These are phyloP conservation scores for Leptinotarsa rubiginosa DNA, from an alignment of 2,888 invertebrate species.

Conservation along the genomic window DNA sequence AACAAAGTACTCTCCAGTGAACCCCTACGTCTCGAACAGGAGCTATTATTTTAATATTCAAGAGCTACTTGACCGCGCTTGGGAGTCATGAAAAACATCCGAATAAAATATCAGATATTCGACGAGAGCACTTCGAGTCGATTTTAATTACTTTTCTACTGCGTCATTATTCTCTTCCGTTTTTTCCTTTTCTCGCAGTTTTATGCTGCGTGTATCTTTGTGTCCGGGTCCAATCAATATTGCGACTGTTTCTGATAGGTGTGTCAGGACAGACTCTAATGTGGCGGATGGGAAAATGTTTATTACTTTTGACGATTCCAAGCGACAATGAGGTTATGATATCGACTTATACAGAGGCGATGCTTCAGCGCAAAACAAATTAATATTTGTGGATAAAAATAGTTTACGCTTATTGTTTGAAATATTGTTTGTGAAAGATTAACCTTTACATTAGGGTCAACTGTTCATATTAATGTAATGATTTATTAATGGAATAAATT, in stretches of 20 bases:
- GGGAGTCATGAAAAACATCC: slow-evolving; percentile 1
- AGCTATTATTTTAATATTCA: slow-evolving; percentile 10
- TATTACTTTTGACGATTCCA: neutral
- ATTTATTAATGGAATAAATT: too few species aligned
- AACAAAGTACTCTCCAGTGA: slow-evolving; percentile 6
- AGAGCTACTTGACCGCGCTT: slow-evolving; percentile 10
- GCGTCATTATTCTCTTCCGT: slow-evolving; percentile 9
- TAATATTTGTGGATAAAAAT: too few species aligned
- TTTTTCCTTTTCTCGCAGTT: slow-evolving; percentile 6
- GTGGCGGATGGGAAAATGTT: slow-evolving; percentile 2
- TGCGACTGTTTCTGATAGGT: slow-evolving; percentile 17
- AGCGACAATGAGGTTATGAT: too few species aligned
- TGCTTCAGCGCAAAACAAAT: too few species aligned
- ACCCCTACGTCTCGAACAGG: neutral
- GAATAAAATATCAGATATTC: slow-evolving; percentile 19
- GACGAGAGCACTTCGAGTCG: neutral
- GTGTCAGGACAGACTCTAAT: neutral
- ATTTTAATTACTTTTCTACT: slow-evolving; percentile 17
- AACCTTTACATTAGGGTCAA: too few species aligned
- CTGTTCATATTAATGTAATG: too few species aligned
- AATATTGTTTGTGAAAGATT: too few species aligned
- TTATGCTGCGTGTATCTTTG: slow-evolving; percentile 15
- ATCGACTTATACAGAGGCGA: too few species aligned
- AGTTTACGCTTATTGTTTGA: too few species aligned
- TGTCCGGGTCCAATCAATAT: slow-evolving; percentile 11